Evolutionary conservation across 2,113 vertebrate species (phyloP), one percentile per base, ranked within the genome.

Genomic region (Onychostoma macrolepis): DNA sequence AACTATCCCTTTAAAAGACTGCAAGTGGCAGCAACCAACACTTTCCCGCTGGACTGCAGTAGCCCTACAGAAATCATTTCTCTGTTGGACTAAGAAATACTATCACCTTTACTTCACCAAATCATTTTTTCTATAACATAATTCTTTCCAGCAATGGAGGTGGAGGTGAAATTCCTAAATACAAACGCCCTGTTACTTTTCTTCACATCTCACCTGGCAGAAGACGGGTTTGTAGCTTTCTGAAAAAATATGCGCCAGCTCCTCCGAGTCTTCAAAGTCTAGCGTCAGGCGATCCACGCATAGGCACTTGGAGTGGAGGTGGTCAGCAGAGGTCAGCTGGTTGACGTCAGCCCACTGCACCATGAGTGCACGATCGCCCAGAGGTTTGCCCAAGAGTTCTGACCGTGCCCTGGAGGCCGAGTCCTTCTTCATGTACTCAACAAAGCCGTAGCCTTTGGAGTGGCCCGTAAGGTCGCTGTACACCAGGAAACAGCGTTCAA

Each of bases 371-470:
- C 94, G 96, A 28, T 96, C 94, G 0, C 95, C 97, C 93, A 97
- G 77, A 12, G 94, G 95, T 28, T 97, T 97, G 33, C 98, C 98
- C 90, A 99, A 92, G 1, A 99, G 96, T 86, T 99, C 97, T 58
- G 97, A 94, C 9, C 98, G 95, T 33, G 98, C 98, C 90, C 97
- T 96, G 0, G 98, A 97, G 45, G 98, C 98, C 0, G 97, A 98
- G 94, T 99, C 98, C 93, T 99, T 99, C 93, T 99, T 99, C 98
- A 99, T 99, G 90, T 99, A 99, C 36, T 99, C 98, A 88, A 99
- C 98, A 89, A 99, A 99, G 0, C 98, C 98, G 0, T 99, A 99
- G 92, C 98, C 98, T 91, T 99, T 99, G 88, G 97, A 99, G 69
- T 94, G 96, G 19, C 98, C 98, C 0, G 95, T 98, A 72, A 94